Percentiles rank a stretch among this genome's conserved stretches.
These are phyloP conservation scores for Nannospalax galili DNA, from an alignment of 2,113 vertebrate genomes.

Conservation along the genomic window DNA sequence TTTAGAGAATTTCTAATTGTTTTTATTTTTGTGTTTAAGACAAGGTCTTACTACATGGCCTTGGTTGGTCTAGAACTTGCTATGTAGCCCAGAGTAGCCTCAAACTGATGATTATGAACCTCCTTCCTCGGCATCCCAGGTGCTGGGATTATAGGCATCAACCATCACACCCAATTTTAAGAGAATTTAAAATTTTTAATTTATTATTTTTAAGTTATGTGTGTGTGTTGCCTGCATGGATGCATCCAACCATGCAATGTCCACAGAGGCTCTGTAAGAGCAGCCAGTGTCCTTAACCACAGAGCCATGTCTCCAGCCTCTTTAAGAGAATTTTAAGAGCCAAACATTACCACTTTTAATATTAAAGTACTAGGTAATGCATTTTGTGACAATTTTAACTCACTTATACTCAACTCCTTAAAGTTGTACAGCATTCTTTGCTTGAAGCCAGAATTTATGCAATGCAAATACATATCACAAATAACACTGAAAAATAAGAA, in stretches of 20 bases:
- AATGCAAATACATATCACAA: not conserved
- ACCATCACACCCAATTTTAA: not conserved
- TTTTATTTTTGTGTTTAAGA: not conserved
- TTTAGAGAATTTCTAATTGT: not conserved
- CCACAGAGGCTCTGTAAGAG: too few relatives aligned
- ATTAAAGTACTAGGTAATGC: not conserved
- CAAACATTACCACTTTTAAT: not conserved
- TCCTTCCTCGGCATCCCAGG: not conserved
- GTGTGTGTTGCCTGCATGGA: too few relatives aligned
- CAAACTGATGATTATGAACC: not conserved
- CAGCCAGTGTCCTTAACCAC: too few relatives aligned
- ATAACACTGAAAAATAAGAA: not conserved
- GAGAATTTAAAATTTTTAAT: not conserved
- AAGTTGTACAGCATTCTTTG: not conserved
- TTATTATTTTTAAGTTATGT: too few relatives aligned
- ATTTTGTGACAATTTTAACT: not conserved
- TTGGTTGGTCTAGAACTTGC: not conserved
- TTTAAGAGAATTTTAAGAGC: not conserved
- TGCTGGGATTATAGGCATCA: not conserved
- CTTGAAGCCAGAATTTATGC: constrained; percentile 7
- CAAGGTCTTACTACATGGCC: not conserved
- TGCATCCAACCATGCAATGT: too few relatives aligned
- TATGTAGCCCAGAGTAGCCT: not conserved
- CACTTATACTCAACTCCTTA: not conserved
- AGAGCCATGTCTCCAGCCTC: too few relatives aligned